Base-by-base conservation (phyloP, 92 coral and sea anemone genomes). In the Porites cylindrica region DNA sequence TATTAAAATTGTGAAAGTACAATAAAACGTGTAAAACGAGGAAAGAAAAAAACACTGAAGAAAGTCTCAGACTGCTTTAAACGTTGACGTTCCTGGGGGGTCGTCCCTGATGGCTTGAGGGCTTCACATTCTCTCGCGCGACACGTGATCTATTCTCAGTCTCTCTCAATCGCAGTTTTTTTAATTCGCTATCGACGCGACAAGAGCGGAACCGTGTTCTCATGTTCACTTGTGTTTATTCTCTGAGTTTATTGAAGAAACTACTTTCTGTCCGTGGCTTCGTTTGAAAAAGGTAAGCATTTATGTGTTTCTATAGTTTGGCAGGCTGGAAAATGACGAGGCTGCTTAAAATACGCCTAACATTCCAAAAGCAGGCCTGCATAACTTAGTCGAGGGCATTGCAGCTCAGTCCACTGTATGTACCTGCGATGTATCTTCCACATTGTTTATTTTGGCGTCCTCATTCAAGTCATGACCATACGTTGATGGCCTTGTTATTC, bases 101-200 rank as follows among this genome's bases (percentile, higher is more conserved):
- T 38, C 47, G 6, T 38, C 47, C 47, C 47, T 38, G 47, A 38
- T 38, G 47, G 5, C 47, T 38, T 0, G 47, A 38, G 47, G 47
- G 47, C 47, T 38, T 38, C 5, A 38, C 47, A 38, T 38, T 38
- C 6, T 38, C 47, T 38, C 47, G 47, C 47, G 5, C 47, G 21
- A 68, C 82, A 86, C 89, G 83, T 76, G 84, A 58, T 47, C 74
- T 47, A 66, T 77, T 6, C 76, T 18, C 75, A 78, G 67, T 77
- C 76, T 67, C 26, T 20, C 89, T 24, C 82, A 24, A 3, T 77
- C 84, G 1, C 12, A 20, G 78, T 20, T 20, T 53, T 75, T 75
- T 53, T 51, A 4, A 10, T 13, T 56, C 61, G 61, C 60, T 13
- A 8, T 72, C 72, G 54, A 6, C n/a, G 17, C 11, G 19, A 17